Evolutionary conservation across 2,888 invertebrate genomes (phyloP), one percentile per base, ranked within the genome.

Genomic region (Lypha dubia): DNA sequence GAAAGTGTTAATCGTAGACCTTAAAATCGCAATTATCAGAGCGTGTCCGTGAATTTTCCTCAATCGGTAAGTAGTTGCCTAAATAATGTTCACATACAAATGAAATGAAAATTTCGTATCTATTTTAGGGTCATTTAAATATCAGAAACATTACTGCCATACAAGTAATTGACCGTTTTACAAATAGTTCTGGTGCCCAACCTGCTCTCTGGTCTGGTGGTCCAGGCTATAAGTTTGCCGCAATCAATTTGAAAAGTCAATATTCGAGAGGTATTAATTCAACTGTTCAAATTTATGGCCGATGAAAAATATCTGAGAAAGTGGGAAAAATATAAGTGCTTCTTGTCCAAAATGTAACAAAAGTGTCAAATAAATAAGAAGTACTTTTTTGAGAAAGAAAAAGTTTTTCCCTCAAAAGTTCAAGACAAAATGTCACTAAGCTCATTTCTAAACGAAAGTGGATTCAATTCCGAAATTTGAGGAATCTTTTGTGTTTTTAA

Each of bases 181-280:
- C 86, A 70, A 90, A 90, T 81, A 85, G 2, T 32, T 88, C 89
- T 0, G 90, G 90, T 0, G 89, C 90, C n/a, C 0, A 24, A 0
- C 83, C 88, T n/a, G 0, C 44, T 3, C 71, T 90, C 0, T 84
- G 22, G 60, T 86, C 88, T 15, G 90, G 90, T 41, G 90, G 90
- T 44, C 87, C 87, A 0, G 83, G 84, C 17, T 85, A 11, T 4
- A 86, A 79, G 11, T 87, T 28, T 22, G 86, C 73, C 44, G 79
- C 75, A 28, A 8, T 90, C 32, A 86, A 87, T 49, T 86, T 90
- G 0, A 86, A 74, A 15, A 79, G 89, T 20, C 85, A 79, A 58
- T 77, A 81, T 17, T 73, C 56, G 56, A 68, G 68, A 0, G 89
- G 90, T 13, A 49, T 90, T 6, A 86, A 90, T 85, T 87, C 89